Evolutionary conservation across 1,140 invertebrate genomes (phyloP).

Genomic region (Dreissena polymorpha): DNA sequence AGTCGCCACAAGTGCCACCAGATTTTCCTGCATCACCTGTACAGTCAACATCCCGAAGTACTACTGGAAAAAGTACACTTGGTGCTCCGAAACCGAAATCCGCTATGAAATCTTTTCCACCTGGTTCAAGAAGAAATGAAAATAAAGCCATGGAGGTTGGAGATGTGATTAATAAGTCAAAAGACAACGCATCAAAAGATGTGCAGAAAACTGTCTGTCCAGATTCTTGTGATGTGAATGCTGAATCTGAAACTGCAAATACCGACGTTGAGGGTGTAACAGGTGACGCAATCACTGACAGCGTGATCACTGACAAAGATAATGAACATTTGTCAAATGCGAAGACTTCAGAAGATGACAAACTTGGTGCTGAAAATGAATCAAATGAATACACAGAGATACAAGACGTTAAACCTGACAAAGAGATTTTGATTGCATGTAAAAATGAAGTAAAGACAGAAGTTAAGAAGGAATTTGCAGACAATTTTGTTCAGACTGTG

Average conservation of each 20-base stretch:
- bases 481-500: slow-evolving; percentile 37
- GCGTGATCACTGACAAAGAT: not conserved
- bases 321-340: not conserved
- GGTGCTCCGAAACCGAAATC: too few species aligned
- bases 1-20: not conserved
- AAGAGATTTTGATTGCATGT: not conserved
- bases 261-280: not conserved
- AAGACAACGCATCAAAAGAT: not conserved
- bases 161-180: not conserved
- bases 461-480: slow-evolving; percentile 32
- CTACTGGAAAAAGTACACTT: not conserved
- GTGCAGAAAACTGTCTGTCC: not conserved
- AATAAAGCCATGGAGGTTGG: not conserved
- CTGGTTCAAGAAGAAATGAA: slow-evolving; percentile 7
- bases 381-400: slow-evolving; percentile 17
- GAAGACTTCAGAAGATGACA: slow-evolving; percentile 10
- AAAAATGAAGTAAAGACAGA: not conserved
- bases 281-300: not conserved
- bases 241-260: not conserved
- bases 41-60: not conserved
- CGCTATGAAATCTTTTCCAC: too few species aligned
- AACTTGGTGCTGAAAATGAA: slow-evolving; percentile 32
- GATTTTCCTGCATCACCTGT: too few species aligned
- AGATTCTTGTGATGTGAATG: not conserved
- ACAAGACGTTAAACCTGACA: not conserved